Base-by-base conservation (phyloP, 2,888 invertebrate species). In the Melanostoma mellinum region DNA sequence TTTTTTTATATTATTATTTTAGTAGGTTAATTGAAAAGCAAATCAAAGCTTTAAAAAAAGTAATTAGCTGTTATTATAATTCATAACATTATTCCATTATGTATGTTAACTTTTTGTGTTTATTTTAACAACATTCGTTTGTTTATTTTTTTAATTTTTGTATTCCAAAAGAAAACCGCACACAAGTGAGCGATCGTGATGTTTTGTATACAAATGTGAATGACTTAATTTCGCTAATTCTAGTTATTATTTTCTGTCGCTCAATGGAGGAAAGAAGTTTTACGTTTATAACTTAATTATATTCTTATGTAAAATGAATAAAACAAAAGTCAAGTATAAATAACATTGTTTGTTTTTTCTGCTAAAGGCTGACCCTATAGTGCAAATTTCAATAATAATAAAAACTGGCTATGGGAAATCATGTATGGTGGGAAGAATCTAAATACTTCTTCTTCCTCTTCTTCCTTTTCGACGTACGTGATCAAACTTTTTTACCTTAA, bases 1-100 rank as follows among this genome's bases (percentile, higher is more conserved):
- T 9, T 63, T 63, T 67, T 33, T 67, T 77, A 33, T 78, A 78
- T 55, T 44, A 35, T 81, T 55, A 60, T 20, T 20, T 20, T 20
- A 20, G 20, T 56, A 73, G 50, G 52, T 71, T 58, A 52, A 63
- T 56, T 50, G 63, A 32, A 63, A 48, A 63, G 38, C n/a, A 38
- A 40, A 30, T 50, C 38, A 63, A 38, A 46, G 36, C 44, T 32
- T 50, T 35, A 20, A 63, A 63, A 58, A 50, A 63, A 63, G 20
- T 20, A 20, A 20, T 20, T 0, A 20, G 20, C n/a, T 30, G 3
- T 50, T 38, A 6, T 40, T 3, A 33, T 6, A 32, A 10, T 33
- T 33, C 33, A 2, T 44, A 6, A 6, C n/a, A 9, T 33, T 10
- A n/a, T 32, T 42, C 3, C 4, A 6, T 9, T 36, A 2, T 8